Percentiles rank a stretch among this genome's conserved stretches.
phyloP scores from a whole-genome alignment of 2,797 vertebrate species.

The Muraenolepis orangiensis region DNA sequence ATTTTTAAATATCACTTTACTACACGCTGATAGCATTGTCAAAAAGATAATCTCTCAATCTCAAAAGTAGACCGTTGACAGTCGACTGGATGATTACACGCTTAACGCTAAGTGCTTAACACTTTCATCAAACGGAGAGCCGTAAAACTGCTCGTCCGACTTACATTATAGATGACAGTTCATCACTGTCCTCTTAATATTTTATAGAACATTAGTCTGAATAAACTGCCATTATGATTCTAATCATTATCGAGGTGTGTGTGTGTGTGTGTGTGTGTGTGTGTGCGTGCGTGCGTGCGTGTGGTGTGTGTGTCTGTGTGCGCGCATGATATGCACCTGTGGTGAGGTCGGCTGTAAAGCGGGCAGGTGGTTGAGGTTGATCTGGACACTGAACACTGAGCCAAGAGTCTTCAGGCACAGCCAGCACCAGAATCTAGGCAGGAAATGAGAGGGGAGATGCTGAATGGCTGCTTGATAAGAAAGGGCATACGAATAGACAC shows the following conservation, averaged over 20 bases:
- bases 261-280: conserved; percentile 5
- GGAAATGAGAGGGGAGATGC: neutral
- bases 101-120: neutral
- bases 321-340: conserved; percentile 60
- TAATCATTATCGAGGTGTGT: neutral
- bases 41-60: neutral
- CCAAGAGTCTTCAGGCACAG: conserved; percentile 77
- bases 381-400: conserved; percentile 76
- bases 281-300: neutral
- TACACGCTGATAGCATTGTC: neutral
- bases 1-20: neutral
- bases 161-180: neutral
- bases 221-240: neutral
- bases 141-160: neutral
- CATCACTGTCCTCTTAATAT: neutral
- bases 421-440: conserved; percentile 81
- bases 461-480: neutral
- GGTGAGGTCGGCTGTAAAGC: conserved; percentile 73
- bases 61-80: neutral
- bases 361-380: conserved; percentile 83
- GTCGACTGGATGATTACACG: neutral
- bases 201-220: neutral
- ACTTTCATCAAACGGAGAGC: neutral
- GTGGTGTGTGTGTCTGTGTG: neutral
- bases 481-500: neutral